Percentiles rank a stretch among this genome's conserved stretches.
These are phyloP conservation scores for Pentalonia nigronervosa DNA, from an alignment of 1,140 invertebrate genomes.

Conservation along the genomic window DNA sequence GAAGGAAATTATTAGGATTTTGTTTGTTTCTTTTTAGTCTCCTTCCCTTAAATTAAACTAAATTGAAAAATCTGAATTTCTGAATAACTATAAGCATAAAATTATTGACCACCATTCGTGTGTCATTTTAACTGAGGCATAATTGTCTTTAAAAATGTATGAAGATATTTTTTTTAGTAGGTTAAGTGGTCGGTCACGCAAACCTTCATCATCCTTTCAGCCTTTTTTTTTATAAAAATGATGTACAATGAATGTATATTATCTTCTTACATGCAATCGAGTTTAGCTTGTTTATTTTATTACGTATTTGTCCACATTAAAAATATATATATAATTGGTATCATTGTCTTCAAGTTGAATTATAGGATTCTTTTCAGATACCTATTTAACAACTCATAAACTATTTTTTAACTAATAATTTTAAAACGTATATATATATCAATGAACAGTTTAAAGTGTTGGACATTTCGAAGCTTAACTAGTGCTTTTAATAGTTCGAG, in stretches of 20 bases:
- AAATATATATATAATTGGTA: background rate
- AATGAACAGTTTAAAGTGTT: background rate
- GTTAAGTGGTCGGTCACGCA: slow-evolving; percentile 51
- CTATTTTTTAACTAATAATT: background rate
- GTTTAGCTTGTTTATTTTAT: slow-evolving; percentile 36
- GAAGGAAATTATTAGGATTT: slow-evolving; percentile 45
- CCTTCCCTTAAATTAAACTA: slow-evolving; percentile 33
- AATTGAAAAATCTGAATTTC: slow-evolving; percentile 56
- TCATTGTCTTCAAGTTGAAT: background rate
- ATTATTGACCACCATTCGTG: slow-evolving; percentile 54
- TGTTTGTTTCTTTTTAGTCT: slow-evolving; percentile 26
- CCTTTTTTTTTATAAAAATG: slow-evolving; percentile 20
- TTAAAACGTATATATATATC: background rate
- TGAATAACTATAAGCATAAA: slow-evolving; percentile 30
- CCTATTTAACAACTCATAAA: background rate
- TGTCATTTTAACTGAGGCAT: slow-evolving; percentile 34
- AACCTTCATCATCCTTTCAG: slow-evolving; percentile 9
- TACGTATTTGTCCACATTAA: slow-evolving; percentile 18
- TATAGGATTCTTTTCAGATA: background rate
- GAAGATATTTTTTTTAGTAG: slow-evolving; percentile 39
- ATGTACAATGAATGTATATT: background rate
- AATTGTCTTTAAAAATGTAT: slow-evolving; percentile 57
- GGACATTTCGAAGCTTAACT: background rate
- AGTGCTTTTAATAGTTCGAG: background rate
- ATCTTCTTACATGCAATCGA: background rate